Base-by-base conservation (phyloP, 2,797 vertebrate genomes). In the Anableps anableps region DNA sequence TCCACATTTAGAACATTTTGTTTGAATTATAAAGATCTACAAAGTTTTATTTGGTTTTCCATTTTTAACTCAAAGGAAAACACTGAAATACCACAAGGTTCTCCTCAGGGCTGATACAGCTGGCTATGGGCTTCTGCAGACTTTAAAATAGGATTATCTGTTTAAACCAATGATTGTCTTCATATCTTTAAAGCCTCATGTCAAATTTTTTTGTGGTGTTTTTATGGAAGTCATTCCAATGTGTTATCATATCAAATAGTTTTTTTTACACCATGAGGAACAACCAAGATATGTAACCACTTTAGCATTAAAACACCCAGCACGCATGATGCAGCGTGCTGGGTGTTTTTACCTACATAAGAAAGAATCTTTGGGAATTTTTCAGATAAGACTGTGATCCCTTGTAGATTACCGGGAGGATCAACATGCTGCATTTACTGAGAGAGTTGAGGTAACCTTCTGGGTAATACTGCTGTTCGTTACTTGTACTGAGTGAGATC, bases 11-110 rank as follows among this genome's bases (percentile, higher is more conserved):
- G 81, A 79, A 53, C 47, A 38, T 88, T 94, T 90, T 83, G 88
- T 91, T 88, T 91, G 85, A 87, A 88, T 92, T 84, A 79, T 72
- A 80, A 80, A 87, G 78, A 90, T 91, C 84, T 87, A 88, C 89
- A 84, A 71, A 72, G 78, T 87, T 31, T 50, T 62, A 75, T 2
- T 17, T 48, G 68, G 77, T 86, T 85, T 87, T 85, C 82, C 76
- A 45, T 85, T 88, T 92, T 91, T 88, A 83, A 85, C 62, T 90
- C 72, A 79, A 91, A 79, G 70, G 85, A 72, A 92, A 93, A 81
- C 80, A 88, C 82, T 89, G 76, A 79, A 74, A 78, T 88, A 85
- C 88, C 76, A 89, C 77, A 88, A 85, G 83, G 48, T 84, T 84
- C 79, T 90, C 87, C 85, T 78, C 0, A 76, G 83, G 91, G 79